These are phyloP conservation scores for Saccostrea echinata DNA, from an alignment of 1,140 invertebrate genomes.

Conservation along the genomic window DNA sequence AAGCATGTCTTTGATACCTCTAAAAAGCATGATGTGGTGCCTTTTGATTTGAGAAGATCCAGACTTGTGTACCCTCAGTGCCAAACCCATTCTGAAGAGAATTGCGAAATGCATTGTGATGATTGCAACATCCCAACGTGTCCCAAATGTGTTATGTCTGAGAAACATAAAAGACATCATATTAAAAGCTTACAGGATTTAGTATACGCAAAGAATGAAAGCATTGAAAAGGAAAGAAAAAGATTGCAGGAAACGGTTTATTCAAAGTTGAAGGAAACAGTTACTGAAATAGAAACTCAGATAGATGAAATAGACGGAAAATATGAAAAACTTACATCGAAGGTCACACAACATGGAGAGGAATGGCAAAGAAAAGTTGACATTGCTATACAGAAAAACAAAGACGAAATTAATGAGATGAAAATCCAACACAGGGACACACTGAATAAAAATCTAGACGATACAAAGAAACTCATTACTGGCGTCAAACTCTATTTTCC, in stretches of 20 bases:
- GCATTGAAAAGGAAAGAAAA: neutral
- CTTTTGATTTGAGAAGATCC: neutral
- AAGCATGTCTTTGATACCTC: no score
- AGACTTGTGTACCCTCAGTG: neutral
- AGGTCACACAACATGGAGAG: neutral
- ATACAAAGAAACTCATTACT: neutral
- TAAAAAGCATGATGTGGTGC: neutral
- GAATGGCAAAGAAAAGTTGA: neutral
- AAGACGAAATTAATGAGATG: neutral
- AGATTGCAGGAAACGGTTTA: neutral
- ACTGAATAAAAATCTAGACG: neutral
- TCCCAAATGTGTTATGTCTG: neutral
- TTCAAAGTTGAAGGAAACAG: neutral
- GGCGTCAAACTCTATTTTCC: neutral
- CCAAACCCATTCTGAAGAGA: neutral
- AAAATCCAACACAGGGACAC: neutral
- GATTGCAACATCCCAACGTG: neutral
- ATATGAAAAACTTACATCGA: neutral
- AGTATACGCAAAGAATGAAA: neutral
- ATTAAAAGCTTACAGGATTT: neutral
- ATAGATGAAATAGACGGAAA: neutral
- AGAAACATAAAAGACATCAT: neutral
- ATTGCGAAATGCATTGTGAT: neutral
- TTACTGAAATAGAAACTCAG: neutral
- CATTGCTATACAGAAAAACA: neutral